Conservation (phyloP, 1,140 invertebrate species). For the Caerostris darwini region DNA sequence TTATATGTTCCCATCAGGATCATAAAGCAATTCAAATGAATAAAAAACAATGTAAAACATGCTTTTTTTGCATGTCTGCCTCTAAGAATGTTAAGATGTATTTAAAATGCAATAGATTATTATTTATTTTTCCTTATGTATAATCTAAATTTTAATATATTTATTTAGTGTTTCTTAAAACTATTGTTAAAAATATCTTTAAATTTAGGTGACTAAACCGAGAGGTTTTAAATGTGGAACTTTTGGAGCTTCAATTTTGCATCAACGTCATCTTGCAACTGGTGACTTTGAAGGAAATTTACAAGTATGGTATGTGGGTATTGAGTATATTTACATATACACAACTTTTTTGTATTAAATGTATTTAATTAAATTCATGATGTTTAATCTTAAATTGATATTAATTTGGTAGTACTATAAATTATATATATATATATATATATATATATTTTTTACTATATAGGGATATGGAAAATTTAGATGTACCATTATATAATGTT, state of each 20-base stretch:
- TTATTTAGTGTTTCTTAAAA: too few relatives aligned
- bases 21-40: too few relatives aligned
- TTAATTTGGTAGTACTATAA: too few relatives aligned
- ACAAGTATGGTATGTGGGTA: constrained; percentile 87
- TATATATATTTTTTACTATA: constrained; percentile 22
- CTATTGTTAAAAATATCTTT: background rate
- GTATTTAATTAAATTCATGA: too few relatives aligned
- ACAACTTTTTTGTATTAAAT: too few relatives aligned
- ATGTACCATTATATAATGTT: constrained; percentile 89
- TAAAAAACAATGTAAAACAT: too few relatives aligned
- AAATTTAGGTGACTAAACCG: constrained; percentile 86
- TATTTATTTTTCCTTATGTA: background rate
- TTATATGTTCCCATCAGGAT: too few relatives aligned
- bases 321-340: too few relatives aligned
- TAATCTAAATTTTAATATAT: too few relatives aligned
- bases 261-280: constrained; percentile 91
- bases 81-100: background rate
- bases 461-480: constrained; percentile 91
- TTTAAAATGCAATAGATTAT: background rate
- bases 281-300: constrained; percentile 95
- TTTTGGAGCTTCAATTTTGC: constrained; percentile 92
- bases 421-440: too few relatives aligned
- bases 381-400: too few relatives aligned
- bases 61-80: background rate
- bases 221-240: constrained; percentile 95